Evolutionary conservation across 2,888 invertebrate genomes (phyloP).

Genomic region (Lypha dubia): DNA sequence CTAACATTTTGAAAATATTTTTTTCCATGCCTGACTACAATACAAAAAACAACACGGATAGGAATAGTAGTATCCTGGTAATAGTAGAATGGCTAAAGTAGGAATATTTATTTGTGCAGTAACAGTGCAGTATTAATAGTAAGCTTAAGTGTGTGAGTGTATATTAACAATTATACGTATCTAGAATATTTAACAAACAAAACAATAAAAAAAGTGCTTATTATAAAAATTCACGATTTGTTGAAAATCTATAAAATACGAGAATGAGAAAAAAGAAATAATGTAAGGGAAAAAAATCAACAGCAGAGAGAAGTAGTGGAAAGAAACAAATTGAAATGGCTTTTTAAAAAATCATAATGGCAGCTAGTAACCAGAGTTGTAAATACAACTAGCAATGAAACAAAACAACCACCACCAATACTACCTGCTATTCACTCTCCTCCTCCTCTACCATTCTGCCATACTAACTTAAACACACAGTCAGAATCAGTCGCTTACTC

Average conservation of each 20-base stretch:
- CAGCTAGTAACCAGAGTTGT: slow-evolving; percentile 82
- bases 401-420: slow-evolving; percentile 60
- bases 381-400: slow-evolving; percentile 60
- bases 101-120: neutral
- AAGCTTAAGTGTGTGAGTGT: neutral
- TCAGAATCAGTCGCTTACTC: slow-evolving; percentile 13
- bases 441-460: neutral
- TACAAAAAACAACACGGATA: slow-evolving; percentile 1
- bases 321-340: slow-evolving; percentile 77
- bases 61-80: neutral
- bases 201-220: slow-evolving; percentile 81
- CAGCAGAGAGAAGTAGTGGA: slow-evolving; percentile 8
- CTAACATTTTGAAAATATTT: neutral
- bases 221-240: slow-evolving; percentile 82
- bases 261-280: slow-evolving; percentile 47
- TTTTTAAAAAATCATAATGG: slow-evolving; percentile 82
- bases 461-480: slow-evolving; percentile 40
- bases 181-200: slow-evolving; percentile 77
- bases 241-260: slow-evolving; percentile 46
- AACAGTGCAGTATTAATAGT: slow-evolving; percentile 18
- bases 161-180: slow-evolving; percentile 42
- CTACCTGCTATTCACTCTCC: slow-evolving; percentile 21
- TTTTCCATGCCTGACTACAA: slow-evolving; percentile 8
- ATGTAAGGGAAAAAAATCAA: slow-evolving; percentile 34
- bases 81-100: slow-evolving; percentile 9